Evolutionary conservation across 2,888 invertebrate species (phyloP).

Genomic region (Oscheius onirici): DNA sequence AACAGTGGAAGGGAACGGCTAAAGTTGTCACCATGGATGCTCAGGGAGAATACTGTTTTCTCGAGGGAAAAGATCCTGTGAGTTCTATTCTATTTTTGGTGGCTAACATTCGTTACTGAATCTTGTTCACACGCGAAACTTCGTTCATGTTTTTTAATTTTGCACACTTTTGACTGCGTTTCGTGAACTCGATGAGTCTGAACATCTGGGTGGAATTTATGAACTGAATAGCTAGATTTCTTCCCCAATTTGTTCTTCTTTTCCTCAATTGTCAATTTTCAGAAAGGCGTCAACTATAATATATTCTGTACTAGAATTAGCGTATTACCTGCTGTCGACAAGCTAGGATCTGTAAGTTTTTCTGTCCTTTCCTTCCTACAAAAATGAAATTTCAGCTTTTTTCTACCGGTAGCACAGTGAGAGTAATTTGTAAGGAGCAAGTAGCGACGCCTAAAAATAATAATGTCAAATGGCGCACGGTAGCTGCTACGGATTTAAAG

Average conservation of each 20-base stretch:
- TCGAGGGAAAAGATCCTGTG: slow-evolving; percentile 22
- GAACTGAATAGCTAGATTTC: too few species aligned
- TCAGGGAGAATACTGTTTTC: slow-evolving; percentile 34
- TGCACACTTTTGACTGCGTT: too few species aligned
- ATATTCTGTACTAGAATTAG: slow-evolving; percentile 33
- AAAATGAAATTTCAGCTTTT: slow-evolving; percentile 33
- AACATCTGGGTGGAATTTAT: too few species aligned
- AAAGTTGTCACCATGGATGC: slow-evolving; percentile 36
- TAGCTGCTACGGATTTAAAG: slow-evolving; percentile 40
- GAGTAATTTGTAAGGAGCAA: slow-evolving; percentile 43
- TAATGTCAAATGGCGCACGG: slow-evolving; percentile 44
- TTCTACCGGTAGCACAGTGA: slow-evolving; percentile 35
- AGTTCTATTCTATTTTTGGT: not conserved
- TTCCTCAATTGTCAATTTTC: too few species aligned
- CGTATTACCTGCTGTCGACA: slow-evolving; percentile 21
- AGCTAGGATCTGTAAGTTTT: slow-evolving; percentile 17
- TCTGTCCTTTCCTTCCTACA: not conserved
- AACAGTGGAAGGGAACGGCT: slow-evolving; percentile 37
- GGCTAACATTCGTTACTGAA: not conserved
- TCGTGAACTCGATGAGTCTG: too few species aligned
- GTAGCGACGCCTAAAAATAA: slow-evolving; percentile 37
- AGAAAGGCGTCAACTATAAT: slow-evolving; percentile 29
- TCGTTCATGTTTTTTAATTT: not conserved
- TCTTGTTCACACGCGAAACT: not conserved
- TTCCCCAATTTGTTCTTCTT: too few species aligned